Conservation (phyloP, 1,140 invertebrate species). For the Rhagoletis zephyria region DNA sequence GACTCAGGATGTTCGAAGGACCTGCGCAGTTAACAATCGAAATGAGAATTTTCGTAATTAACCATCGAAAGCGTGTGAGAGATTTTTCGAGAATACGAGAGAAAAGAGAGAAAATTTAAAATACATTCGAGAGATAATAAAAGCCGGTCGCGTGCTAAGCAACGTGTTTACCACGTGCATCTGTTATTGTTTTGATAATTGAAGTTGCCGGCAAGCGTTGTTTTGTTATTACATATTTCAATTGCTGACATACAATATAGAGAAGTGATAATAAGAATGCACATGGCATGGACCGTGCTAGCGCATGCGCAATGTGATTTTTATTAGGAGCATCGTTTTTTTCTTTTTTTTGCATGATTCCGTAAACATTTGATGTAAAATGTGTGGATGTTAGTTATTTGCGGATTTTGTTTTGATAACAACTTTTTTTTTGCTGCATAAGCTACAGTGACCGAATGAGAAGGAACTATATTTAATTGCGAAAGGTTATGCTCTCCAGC, state of each 20-base stretch:
- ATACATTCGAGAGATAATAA: background rate
- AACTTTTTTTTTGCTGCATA: no score
- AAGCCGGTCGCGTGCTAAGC: background rate
- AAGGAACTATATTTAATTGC: no score
- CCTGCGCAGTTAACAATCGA: slow-evolving; percentile 65
- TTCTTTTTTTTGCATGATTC: background rate
- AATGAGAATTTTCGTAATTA: background rate
- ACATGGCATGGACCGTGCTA: background rate
- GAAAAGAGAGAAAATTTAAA: background rate
- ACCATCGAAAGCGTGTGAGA: background rate
- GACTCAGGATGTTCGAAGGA: slow-evolving; percentile 67
- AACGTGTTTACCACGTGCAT: slow-evolving; percentile 41
- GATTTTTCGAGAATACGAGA: background rate
- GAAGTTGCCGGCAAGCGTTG: slow-evolving; percentile 25
- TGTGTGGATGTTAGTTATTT: background rate
- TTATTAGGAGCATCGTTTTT: background rate
- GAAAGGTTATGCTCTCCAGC: no score
- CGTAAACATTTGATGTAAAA: background rate
- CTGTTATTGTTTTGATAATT: slow-evolving; percentile 47
- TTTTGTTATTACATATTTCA: background rate
- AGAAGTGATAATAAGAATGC: background rate
- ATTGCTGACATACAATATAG: background rate
- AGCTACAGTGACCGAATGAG: no score
- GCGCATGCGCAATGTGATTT: slow-evolving; percentile 23
- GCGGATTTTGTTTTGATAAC: background rate